These are phyloP conservation scores for Astatoreochromis straeleni DNA, from an alignment of 2,113 vertebrate genomes.

Conservation along the genomic window DNA sequence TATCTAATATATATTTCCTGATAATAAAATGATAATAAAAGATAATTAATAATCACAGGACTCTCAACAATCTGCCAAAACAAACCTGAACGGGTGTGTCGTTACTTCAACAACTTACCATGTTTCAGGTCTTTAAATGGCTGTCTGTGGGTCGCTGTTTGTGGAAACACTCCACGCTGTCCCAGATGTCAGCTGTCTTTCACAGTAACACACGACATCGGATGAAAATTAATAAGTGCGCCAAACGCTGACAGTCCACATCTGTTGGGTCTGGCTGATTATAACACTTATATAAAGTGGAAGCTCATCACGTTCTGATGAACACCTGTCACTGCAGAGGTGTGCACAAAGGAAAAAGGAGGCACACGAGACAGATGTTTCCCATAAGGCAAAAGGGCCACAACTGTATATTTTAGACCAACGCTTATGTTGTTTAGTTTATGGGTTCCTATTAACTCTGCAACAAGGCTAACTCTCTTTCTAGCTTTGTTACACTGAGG, in stretches of 20 bases:
- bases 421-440: not conserved
- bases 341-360: not conserved
- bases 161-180: not conserved
- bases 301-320: accelerated
- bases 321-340: not conserved
- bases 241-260: not conserved
- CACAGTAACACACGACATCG: not conserved
- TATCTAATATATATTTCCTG: not conserved
- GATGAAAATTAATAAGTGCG: not conserved
- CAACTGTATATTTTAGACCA: not conserved
- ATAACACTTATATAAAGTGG: not conserved
- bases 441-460: not conserved
- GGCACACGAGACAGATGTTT: not conserved
- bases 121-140: not conserved
- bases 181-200: not conserved
- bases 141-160: not conserved
- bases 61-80: not conserved
- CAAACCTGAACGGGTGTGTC: not conserved
- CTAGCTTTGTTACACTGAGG: not conserved
- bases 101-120: not conserved
- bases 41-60: not conserved
- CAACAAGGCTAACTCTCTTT: not conserved
- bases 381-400: not conserved
- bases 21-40: not conserved
- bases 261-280: not conserved